Evolutionary conservation across 2,113 vertebrate genomes (phyloP).

Genomic region (Heterotis niloticus): DNA sequence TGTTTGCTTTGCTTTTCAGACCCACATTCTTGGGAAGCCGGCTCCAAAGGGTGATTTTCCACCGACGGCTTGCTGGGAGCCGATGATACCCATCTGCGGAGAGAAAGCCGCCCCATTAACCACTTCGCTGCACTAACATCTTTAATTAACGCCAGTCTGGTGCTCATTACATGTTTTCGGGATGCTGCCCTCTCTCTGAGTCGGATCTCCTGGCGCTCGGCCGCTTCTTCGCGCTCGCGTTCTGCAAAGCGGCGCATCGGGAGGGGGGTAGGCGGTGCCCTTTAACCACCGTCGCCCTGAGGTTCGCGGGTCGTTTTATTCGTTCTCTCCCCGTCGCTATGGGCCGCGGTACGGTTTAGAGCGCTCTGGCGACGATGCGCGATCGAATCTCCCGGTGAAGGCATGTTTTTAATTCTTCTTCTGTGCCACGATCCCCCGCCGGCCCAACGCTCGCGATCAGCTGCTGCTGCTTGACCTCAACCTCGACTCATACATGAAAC

Average conservation of each 20-base stretch:
- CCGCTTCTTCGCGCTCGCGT: constrained; percentile 32
- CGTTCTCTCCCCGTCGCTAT: constrained; percentile 10
- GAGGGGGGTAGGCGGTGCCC: constrained; percentile 1
- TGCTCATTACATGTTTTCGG: constrained; percentile 61
- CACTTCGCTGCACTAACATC: constrained; percentile 65
- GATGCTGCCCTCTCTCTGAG: constrained; percentile 57
- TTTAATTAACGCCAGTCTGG: constrained; percentile 62
- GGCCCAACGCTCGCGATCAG: constrained; percentile 53
- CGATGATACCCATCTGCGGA: constrained; percentile 50
- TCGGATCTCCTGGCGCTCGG: constrained; percentile 56
- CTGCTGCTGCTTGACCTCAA: constrained; percentile 57
- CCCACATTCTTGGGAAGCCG: neutral
- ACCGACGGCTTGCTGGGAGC: neutral
- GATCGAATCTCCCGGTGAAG: constrained; percentile 53
- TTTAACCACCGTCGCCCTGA: neutral
- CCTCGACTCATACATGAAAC: constrained; percentile 64
- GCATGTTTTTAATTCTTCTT: constrained; percentile 43
- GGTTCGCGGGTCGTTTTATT: constrained; percentile 17
- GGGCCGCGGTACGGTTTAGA: constrained; percentile 5
- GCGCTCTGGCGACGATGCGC: constrained; percentile 38
- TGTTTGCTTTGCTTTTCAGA: too few species aligned
- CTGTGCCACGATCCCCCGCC: constrained; percentile 19
- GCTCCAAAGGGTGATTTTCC: constrained; percentile 3
- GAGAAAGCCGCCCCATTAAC: constrained; percentile 60
- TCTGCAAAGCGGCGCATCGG: neutral